Conservation (phyloP, 2,113 vertebrate species). For the Hydropotes inermis region DNA sequence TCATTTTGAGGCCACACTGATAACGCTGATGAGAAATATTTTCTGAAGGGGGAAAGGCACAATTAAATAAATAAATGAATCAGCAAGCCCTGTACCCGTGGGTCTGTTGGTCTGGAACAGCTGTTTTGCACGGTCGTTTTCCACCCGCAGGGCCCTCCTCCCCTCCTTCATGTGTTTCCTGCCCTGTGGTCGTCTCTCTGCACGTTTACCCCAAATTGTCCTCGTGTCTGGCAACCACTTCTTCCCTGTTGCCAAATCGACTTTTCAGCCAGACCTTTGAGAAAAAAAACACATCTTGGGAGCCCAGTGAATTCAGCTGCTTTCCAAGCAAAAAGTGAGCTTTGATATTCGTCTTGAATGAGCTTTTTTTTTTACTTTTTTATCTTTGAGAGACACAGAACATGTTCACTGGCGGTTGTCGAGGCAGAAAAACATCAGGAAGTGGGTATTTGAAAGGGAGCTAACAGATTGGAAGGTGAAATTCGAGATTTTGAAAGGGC, state of each 20-base stretch:
- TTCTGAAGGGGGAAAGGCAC: slow-evolving; percentile 53
- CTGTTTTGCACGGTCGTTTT: slow-evolving; percentile 40
- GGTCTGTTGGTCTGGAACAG: slow-evolving; percentile 61
- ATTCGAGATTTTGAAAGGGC: not conserved
- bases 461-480: not conserved
- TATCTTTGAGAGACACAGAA: not conserved
- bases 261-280: not conserved
- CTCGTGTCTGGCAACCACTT: not conserved
- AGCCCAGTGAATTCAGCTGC: not conserved
- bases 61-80: slow-evolving; percentile 54
- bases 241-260: not conserved
- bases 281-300: not conserved
- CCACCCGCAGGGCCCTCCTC: not conserved
- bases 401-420: not conserved
- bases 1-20: slow-evolving; percentile 85
- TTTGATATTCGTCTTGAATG: not conserved
- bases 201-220: not conserved
- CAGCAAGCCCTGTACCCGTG: slow-evolving; percentile 45
- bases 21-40: slow-evolving; percentile 84
- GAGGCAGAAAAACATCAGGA: not conserved
- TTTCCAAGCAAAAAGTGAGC: not conserved
- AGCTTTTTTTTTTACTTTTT: not conserved
- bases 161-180: not conserved
- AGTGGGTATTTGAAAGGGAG: not conserved
- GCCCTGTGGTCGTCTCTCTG: not conserved